Base-by-base conservation (phyloP, 2,888 invertebrate genomes). In the Xanthia icteritia region DNA sequence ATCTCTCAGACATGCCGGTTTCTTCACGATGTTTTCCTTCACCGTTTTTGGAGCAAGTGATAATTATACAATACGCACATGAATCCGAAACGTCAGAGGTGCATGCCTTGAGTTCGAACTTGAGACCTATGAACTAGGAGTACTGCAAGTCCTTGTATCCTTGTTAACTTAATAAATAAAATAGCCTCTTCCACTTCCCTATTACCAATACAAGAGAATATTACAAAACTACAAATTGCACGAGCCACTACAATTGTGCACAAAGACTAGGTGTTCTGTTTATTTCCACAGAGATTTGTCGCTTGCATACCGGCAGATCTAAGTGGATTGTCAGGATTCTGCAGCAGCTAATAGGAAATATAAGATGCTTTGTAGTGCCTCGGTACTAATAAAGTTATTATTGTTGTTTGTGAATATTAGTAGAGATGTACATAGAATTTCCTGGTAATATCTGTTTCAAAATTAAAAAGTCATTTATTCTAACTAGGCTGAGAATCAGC, bases 261-360 rank as follows among this genome's bases (percentile, higher is more conserved):
- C 80, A 85, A 84, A 85, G 81, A 86, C 83, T 76, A 73, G 68
- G 67, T 71, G 42, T 78, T 76, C 74, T 68, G 77, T 48, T 77
- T 77, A 82, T 88, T 86, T 88, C 84, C 80, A 27, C 71, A 58
- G 83, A 80, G 88, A 68, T 73, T 79, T 69, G 79, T 84, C 76
- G 69, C 71, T 56, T 64, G 80, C 82, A 80, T 79, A 87, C 61
- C 71, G 67, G 60, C 45, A 75, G 60, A 78, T 77, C 31, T 85
- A 63, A 80, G 73, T 73, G 68, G 73, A 82, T 86, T 76, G 76
- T 77, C 74, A 60, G 64, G 69, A 67, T 69, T 31, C 45, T 75
- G 27, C 63, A 66, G 45, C 61, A n/a, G 48, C 31, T 85, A 81
- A 76, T 80, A 54, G 76, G 70, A 60, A 83, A 71, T 70, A 54